phyloP scores from a whole-genome alignment of 2,888 invertebrate genomes.

The Amphimallon solstitiale region DNA sequence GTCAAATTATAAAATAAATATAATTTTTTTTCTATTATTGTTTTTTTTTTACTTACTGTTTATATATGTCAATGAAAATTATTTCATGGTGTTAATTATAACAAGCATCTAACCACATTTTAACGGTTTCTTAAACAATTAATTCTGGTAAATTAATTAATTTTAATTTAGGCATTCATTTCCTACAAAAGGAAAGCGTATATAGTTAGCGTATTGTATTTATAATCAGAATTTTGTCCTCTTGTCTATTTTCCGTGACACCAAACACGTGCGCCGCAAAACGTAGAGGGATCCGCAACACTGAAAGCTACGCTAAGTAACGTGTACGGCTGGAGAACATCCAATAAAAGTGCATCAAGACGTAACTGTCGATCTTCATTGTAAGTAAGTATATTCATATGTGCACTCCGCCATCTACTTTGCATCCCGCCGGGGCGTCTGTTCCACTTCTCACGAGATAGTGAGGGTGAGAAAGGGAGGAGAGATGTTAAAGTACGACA shows the following conservation, averaged over 20 bases:
- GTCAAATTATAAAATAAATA: too few species aligned
- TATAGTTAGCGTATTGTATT: background rate
- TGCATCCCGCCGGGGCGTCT: conserved; percentile 14
- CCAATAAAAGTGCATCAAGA: conserved; percentile 20
- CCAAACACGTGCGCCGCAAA: conserved; percentile 5
- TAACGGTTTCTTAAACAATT: conserved; percentile 8
- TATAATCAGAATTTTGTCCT: background rate
- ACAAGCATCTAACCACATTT: conserved; percentile 10
- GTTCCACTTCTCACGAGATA: conserved; percentile 8
- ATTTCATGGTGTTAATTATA: conserved; percentile 22
- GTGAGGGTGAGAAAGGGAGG: background rate
- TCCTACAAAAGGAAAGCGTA: background rate
- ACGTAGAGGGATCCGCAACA: background rate
- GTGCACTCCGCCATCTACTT: conserved; percentile 14
- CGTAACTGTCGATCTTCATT: conserved; percentile 25
- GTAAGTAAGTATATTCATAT: conserved; percentile 14
- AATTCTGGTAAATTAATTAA: conserved; percentile 10
- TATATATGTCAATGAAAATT: conserved; percentile 7
- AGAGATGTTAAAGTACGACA: conserved; percentile 11
- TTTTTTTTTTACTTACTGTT: too few species aligned
- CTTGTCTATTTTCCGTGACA: background rate
- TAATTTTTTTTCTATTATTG: too few species aligned
- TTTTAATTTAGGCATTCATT: conserved; percentile 8
- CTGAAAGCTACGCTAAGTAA: background rate
- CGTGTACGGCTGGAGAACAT: background rate